phyloP scores from a whole-genome alignment of 37 sponge, comb jelly and placozoan genomes.

The Spongilla lacustris region DNA sequence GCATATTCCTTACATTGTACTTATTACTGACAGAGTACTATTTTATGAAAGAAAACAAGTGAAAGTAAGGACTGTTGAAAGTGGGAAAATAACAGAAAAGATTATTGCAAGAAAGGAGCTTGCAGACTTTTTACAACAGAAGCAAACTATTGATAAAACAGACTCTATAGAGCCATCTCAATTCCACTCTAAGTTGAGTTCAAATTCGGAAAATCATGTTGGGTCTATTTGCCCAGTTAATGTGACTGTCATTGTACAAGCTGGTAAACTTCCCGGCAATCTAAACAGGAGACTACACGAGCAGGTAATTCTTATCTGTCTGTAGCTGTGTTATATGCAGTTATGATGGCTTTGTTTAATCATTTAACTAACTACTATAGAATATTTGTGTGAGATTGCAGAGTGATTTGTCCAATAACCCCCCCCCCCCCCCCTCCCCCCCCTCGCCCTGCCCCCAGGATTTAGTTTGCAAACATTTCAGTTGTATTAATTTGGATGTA shows the following conservation, averaged over 20 bases:
- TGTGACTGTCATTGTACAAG: conserved; percentile 31
- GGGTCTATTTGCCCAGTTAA: conserved; percentile 24
- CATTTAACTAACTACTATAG: no score
- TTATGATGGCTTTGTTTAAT: no score
- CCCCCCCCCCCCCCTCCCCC: no score
- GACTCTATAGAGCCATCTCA: conserved; percentile 39
- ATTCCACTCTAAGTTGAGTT: background rate
- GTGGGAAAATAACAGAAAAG: conserved; percentile 51
- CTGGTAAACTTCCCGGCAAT: conserved; percentile 56
- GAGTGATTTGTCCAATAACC: no score
- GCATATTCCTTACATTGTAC: conserved; percentile 57
- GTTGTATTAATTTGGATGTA: no score
- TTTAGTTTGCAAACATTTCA: no score
- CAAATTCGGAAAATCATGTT: background rate
- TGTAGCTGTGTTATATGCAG: no score
- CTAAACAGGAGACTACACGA: conserved; percentile 64
- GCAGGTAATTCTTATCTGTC: no score
- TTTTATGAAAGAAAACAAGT: conserved; percentile 55
- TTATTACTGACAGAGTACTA: conserved; percentile 47
- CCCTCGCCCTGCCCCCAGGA: no score
- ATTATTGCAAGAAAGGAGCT: conserved; percentile 21
- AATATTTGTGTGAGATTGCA: no score
- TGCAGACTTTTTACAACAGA: conserved; percentile 37
- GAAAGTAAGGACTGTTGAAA: conserved; percentile 37
- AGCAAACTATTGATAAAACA: conserved; percentile 28